Evolutionary conservation across 2,113 vertebrate genomes (phyloP), one percentile per base, ranked within the genome.

Genomic region (Erythrocercus mccallii): DNA sequence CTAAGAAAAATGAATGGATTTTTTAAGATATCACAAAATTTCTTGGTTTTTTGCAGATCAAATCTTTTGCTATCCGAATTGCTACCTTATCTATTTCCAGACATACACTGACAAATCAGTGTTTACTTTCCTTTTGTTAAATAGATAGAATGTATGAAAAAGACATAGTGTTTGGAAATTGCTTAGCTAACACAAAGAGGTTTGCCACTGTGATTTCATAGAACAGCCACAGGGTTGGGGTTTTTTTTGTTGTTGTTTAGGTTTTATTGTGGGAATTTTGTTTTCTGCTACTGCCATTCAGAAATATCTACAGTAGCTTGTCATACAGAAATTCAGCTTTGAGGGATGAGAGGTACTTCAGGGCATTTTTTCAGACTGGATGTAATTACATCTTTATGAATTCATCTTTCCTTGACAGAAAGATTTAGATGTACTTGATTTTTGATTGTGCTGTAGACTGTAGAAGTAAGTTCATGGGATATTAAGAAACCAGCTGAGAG

Each of bases 381-480:
- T 78, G 22, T 62, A 91, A 90, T 92, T 81, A 73, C 9, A 68
- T 65, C 78, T 95, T 92, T 95, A 88, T 84, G 45, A 93, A 86
- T 85, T 81, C n/a, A 79, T 92, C 51, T 95, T 86, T 86, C 19
- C 15, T 65, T 95, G 58, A 80, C 17, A 94, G n/a, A 40, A 80
- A 70, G 27, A 90, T 78, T 62, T 85, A 91, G 66, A 64, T 72
- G 28, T 70, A 51, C 35, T 51, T 84, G 57, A 64, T 66, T 95
- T 96, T 65, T 58, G 53, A 80, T 54, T 73, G 38, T n/a, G 22
- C 50, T 82, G 19, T 53, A 91, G 85, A 69, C 17, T 53, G 64
- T 19, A 69, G 51, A 48, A 38, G n/a, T 64, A 80, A 82, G 70
- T 81, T 82, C 38, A 62, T 51, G n/a, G 31, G 44, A 27, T 84